Evolutionary conservation across 2,113 vertebrate genomes (phyloP), one percentile per base, ranked within the genome.

Genomic region (Rhinopomastus cyanomelas): DNA sequence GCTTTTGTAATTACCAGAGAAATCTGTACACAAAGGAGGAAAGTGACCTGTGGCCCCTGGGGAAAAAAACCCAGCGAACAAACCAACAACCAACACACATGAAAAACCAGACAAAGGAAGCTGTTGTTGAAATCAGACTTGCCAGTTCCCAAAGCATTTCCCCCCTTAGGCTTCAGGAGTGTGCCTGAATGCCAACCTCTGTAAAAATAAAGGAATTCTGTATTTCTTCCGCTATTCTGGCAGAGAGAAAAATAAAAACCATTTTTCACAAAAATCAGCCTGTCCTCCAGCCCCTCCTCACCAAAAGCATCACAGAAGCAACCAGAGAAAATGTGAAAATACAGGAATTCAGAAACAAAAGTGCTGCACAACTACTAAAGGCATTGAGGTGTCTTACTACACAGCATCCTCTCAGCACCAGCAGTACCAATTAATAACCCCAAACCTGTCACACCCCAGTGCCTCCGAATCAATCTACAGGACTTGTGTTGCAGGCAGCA

Each of bases 51-150:
- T n/a, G 74, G 32, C 81, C 61, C 55, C 21, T 5, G 6, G 20
- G 52, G 76, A 57, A 61, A 59, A 44, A 6, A 32, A 2, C 0
- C 25, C 51, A n/a, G n/a, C n/a, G n/a, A n/a, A n/a, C n/a, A n/a
- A n/a, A n/a, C n/a, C 36, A 51, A 11, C 65, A 49, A 92, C 67
- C 69, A 75, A 53, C 48, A 23, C 60, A 64, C 44, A 92, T 10
- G 57, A 77, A 80, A 42, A 94, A 85, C 52, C 92, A 87, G 76
- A 77, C 76, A 92, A 92, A 94, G 84, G 68, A 60, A 89, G 49
- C 76, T 67, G 56, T 39, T 88, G 78, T 82, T 82, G 49, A 92
- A 91, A 89, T 64, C 26, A 81, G 72, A 60, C 53, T 61, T 78
- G 56, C 67, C 53, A 74, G 72, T 44, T 80, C 76, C 56, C 36